Conservation (phyloP, 2,113 vertebrate genomes). For the Brienomyrus brachyistius region DNA sequence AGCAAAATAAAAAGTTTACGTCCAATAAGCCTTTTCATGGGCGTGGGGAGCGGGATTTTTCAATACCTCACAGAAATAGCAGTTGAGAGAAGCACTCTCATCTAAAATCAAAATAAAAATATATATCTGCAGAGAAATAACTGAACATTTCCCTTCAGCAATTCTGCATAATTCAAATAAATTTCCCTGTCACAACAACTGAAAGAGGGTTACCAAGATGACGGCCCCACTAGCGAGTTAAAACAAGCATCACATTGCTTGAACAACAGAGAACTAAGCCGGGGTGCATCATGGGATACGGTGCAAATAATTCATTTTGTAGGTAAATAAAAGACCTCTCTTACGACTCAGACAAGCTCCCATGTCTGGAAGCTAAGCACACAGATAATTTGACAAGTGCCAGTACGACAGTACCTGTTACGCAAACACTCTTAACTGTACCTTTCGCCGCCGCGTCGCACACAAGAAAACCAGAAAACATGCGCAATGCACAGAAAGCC, state of each 20-base stretch:
- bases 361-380: not conserved
- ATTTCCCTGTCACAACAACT: not conserved
- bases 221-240: not conserved
- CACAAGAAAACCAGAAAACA: not conserved
- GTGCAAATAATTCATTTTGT: conserved; percentile 4
- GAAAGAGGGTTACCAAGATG: not conserved
- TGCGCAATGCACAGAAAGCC: not conserved
- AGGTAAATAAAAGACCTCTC: conserved; percentile 8
- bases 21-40: not conserved
- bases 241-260: not conserved
- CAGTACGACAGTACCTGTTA: not conserved
- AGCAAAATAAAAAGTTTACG: not conserved
- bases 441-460: not conserved
- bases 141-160: not conserved
- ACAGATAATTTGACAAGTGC: not conserved
- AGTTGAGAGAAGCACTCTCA: not conserved
- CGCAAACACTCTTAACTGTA: not conserved
- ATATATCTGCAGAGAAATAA: conserved; percentile 9
- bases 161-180: conserved; percentile 6
- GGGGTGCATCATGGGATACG: not conserved
- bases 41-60: not conserved
- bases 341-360: not conserved
- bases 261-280: not conserved
- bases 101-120: not conserved
- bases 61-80: not conserved